A percentile compares a stretch with the other conserved stretches of the same genome.
phyloP scores from a whole-genome alignment of 2,888 invertebrate genomes.

The Nephrotoma flavescens region DNA sequence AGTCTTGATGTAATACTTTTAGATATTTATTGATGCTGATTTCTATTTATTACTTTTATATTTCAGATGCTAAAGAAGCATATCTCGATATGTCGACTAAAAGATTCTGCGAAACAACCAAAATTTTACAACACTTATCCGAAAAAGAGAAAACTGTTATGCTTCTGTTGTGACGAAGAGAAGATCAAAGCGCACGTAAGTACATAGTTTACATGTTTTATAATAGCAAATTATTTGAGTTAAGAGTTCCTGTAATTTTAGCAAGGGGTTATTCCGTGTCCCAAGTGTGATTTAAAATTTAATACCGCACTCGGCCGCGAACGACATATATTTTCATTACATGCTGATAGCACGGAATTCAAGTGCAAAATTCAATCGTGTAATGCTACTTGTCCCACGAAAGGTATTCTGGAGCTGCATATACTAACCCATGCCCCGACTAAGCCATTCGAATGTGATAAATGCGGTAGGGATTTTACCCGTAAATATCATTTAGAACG shows the following conservation, averaged over 20 bases:
- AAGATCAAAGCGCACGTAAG: conserved; percentile 30
- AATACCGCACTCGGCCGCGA: conserved; percentile 48
- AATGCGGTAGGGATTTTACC: conserved; percentile 52
- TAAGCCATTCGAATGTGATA: conserved; percentile 46
- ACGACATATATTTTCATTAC: conserved; percentile 52
- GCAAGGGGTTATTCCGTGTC: conserved; percentile 33
- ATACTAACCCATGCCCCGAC: conserved; percentile 46
- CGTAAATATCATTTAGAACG: conserved; percentile 60
- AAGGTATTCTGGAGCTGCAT: conserved; percentile 47
- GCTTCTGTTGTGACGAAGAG: conserved; percentile 30
- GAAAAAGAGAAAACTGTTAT: conserved; percentile 14
- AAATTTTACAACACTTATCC: neutral
- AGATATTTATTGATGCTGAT: neutral
- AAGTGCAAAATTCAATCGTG: conserved; percentile 45
- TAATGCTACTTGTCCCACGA: conserved; percentile 46
- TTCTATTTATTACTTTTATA: neutral
- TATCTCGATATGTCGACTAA: conserved; percentile 17
- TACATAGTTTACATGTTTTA: neutral
- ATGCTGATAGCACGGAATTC: conserved; percentile 45
- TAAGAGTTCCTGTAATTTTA: conserved; percentile 13
- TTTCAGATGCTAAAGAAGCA: neutral
- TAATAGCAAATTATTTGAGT: neutral
- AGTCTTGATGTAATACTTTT: neutral
- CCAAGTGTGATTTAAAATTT: conserved; percentile 57
- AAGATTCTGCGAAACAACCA: conserved; percentile 10